phyloP scores from a whole-genome alignment of 2,797 vertebrate genomes.

The Prionace glauca region DNA sequence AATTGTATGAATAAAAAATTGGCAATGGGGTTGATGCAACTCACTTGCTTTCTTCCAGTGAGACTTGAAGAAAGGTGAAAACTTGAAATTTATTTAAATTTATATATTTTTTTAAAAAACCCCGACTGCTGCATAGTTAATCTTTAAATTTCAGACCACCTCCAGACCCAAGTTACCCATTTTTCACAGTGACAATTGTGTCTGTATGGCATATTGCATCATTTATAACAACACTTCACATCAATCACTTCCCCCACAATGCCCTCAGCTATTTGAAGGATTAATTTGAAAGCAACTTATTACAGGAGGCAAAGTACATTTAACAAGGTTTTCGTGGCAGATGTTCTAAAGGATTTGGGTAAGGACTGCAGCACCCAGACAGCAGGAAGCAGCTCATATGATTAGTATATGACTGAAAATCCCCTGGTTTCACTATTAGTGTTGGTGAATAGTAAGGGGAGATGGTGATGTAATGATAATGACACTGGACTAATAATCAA shows the following conservation, averaged over 20 bases:
- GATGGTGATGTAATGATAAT: too few species aligned
- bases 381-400: not conserved
- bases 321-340: not conserved
- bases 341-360: not conserved
- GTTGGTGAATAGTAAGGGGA: too few species aligned
- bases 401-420: not conserved
- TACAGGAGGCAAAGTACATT: not conserved
- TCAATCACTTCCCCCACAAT: not conserved
- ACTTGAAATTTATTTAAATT: not conserved
- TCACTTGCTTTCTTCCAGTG: not conserved
- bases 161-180: not conserved
- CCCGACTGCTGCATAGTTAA: not conserved
- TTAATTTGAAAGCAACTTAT: not conserved
- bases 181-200: not conserved
- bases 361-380: not conserved
- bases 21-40: not conserved
- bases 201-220: conserved; percentile 13
- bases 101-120: not conserved
- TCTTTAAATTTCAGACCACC: not conserved
- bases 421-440: too few species aligned
- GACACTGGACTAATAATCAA: too few species aligned
- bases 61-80: not conserved
- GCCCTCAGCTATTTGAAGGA: not conserved
- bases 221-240: conserved; percentile 1
- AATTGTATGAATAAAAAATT: not conserved